These are phyloP conservation scores for Drosophila bifasciata DNA, from an alignment of 1,140 invertebrate genomes.

Conservation along the genomic window DNA sequence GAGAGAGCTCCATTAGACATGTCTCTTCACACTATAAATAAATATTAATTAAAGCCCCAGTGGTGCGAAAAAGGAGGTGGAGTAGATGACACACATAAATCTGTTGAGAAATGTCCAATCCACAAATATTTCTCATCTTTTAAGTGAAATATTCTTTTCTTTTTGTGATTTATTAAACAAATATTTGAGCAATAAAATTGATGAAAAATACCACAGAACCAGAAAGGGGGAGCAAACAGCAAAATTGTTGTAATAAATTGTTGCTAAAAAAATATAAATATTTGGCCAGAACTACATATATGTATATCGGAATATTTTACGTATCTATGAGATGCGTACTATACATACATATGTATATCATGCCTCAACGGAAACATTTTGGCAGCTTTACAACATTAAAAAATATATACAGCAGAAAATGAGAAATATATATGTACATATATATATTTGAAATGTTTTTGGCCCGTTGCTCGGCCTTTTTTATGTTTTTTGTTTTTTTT, in stretches of 20 bases:
- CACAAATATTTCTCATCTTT: constrained; percentile 40
- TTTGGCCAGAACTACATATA: constrained; percentile 29
- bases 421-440: constrained; percentile 35
- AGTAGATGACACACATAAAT: constrained; percentile 57
- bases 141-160: constrained; percentile 29
- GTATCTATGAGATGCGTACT: constrained; percentile 30
- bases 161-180: constrained; percentile 66
- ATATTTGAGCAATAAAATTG: constrained; percentile 76
- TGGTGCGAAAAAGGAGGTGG: constrained; percentile 6
- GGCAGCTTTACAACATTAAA: constrained; percentile 65
- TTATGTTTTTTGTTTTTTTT: constrained; percentile 48
- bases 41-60: constrained; percentile 69
- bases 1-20: constrained; percentile 28
- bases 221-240: constrained; percentile 3
- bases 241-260: constrained; percentile 53
- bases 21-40: constrained; percentile 59
- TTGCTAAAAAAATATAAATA: constrained; percentile 50
- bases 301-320: constrained; percentile 10
- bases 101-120: constrained; percentile 43
- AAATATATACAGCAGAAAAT: constrained; percentile 18
- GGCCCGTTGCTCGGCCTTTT: constrained; percentile 46
- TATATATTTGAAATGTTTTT: constrained; percentile 57
- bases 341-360: constrained; percentile 57
- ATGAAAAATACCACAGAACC: constrained; percentile 49
- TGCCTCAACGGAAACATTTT: constrained; percentile 56